phyloP scores from a whole-genome alignment of 1,140 invertebrate species.

The Piezodorus guildinii region DNA sequence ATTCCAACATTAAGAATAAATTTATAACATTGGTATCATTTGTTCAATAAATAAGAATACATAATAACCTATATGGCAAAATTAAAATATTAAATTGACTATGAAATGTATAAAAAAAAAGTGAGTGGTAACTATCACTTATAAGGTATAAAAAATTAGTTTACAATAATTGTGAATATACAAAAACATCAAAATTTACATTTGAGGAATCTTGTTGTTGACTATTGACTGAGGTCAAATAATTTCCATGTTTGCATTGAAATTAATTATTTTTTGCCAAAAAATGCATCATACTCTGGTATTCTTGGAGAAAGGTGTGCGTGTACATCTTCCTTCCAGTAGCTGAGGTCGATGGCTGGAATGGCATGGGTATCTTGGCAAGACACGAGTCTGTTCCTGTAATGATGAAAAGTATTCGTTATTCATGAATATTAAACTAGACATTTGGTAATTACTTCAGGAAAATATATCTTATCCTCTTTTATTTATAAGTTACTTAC shows the following conservation, averaged over 20 bases:
- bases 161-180: too few species aligned
- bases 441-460: not conserved
- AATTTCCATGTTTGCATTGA: not conserved
- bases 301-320: not conserved
- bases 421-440: not conserved
- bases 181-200: too few species aligned
- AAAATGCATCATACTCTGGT: slow-evolving; percentile 2
- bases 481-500: slow-evolving; percentile 37
- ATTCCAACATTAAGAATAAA: too few species aligned
- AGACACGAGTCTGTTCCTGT: slow-evolving; percentile 51
- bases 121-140: too few species aligned
- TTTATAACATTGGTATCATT: too few species aligned
- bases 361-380: slow-evolving; percentile 42
- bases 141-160: too few species aligned
- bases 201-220: too few species aligned
- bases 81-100: not conserved
- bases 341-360: slow-evolving; percentile 47
- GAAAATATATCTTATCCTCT: not conserved
- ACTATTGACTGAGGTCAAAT: not conserved
- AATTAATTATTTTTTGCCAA: not conserved
- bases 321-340: slow-evolving; percentile 28
- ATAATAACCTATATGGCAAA: slow-evolving; percentile 5
- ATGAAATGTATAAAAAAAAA: too few species aligned
- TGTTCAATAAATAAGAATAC: not conserved
- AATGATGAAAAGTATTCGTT: slow-evolving; percentile 28